Conservation (phyloP, 2,797 vertebrate genomes). For the Crotalus adamanteus region DNA sequence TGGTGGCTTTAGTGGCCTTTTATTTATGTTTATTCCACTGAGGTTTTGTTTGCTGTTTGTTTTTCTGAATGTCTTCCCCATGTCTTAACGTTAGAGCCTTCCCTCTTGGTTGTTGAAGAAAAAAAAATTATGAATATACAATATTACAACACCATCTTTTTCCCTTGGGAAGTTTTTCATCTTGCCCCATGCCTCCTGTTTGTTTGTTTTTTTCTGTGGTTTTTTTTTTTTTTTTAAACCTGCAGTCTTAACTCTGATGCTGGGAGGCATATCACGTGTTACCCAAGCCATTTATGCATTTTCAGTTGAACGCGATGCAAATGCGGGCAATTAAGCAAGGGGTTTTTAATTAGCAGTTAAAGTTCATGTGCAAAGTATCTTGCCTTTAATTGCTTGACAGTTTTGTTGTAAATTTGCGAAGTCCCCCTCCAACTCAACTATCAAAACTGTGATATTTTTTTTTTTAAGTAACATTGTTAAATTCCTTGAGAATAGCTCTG, state of each 20-base stretch:
- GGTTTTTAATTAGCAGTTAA: constrained; percentile 86
- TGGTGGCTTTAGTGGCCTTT: neutral
- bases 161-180: constrained; percentile 31
- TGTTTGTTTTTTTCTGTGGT: neutral
- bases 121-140: neutral
- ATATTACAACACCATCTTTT: fast-evolving
- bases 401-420: constrained; percentile 81
- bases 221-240: constrained; percentile 3
- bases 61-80: neutral
- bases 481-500: constrained; percentile 44
- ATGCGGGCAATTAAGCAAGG: constrained; percentile 84
- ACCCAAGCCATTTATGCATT: constrained; percentile 66
- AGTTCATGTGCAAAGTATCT: constrained; percentile 83
- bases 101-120: neutral
- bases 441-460: constrained; percentile 72
- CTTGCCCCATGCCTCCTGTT: neutral
- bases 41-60: neutral
- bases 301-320: constrained; percentile 80
- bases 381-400: constrained; percentile 84
- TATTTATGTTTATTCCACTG: neutral
- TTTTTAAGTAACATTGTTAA: constrained; percentile 51
- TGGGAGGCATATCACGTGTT: constrained; percentile 46
- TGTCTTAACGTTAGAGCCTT: neutral
- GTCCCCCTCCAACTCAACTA: constrained; percentile 70
- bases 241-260: constrained; percentile 40